Percentiles rank a stretch among this genome's conserved stretches.
These are phyloP conservation scores for Notarius lentiginosus DNA, from an alignment of 2,113 vertebrate genomes.

Conservation along the genomic window DNA sequence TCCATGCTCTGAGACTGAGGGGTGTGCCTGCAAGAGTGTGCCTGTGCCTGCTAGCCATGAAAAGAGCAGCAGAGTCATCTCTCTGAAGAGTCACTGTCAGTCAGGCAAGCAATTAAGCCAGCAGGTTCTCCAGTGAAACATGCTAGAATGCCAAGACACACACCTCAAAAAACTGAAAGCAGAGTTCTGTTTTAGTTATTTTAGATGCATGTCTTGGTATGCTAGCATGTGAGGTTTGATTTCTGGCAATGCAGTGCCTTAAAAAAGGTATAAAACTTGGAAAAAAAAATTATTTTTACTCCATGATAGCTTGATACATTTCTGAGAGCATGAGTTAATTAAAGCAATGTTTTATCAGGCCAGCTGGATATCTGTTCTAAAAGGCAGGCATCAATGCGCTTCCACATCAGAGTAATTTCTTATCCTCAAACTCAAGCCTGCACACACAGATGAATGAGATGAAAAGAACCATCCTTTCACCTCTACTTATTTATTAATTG, in stretches of 20 bases:
- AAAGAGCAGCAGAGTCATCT: constrained; percentile 37
- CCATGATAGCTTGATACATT: neutral
- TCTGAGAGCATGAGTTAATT: constrained; percentile 22
- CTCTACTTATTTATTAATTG: constrained; percentile 15
- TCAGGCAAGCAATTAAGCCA: constrained; percentile 34
- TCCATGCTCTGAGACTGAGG: constrained; percentile 18
- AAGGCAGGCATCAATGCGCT: neutral
- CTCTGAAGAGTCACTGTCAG: constrained; percentile 28
- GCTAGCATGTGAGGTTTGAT: neutral
- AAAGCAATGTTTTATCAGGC: constrained; percentile 10
- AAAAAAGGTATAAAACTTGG: neutral
- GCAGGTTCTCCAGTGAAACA: constrained; percentile 27
- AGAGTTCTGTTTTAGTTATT: neutral
- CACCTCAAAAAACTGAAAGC: neutral
- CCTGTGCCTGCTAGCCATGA: constrained; percentile 27
- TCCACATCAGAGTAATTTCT: constrained; percentile 10
- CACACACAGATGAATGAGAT: constrained; percentile 1
- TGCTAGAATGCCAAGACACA: neutral
- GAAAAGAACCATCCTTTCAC: neutral
- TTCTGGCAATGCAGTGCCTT: neutral
- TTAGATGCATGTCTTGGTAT: neutral
- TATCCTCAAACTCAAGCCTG: neutral
- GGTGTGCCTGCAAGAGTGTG: neutral
- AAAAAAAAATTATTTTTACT: neutral
- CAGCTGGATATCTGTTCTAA: constrained; percentile 3